phyloP scores from a whole-genome alignment of 2,113 vertebrate genomes.

The Castor canadensis region DNA sequence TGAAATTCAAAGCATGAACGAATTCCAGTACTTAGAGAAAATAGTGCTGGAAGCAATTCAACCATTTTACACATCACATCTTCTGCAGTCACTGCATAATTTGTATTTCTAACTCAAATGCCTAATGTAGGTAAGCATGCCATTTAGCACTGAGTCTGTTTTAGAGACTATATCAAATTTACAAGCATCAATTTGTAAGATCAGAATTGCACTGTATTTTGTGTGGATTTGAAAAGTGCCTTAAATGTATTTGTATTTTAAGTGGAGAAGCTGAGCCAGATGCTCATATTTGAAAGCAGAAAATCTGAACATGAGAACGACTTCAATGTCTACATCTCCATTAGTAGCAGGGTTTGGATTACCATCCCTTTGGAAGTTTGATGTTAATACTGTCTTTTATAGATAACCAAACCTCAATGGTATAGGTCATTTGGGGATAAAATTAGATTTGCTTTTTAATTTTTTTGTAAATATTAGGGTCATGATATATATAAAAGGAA shows the following conservation, averaged over 20 bases:
- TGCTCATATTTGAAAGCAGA: constrained; percentile 66
- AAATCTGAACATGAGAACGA: constrained; percentile 51
- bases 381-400: constrained; percentile 54
- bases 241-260: constrained; percentile 75
- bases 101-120: constrained; percentile 77
- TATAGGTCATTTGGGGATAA: constrained; percentile 5
- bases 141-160: constrained; percentile 69
- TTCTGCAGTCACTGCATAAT: constrained; percentile 70
- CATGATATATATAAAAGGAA: constrained; percentile 38
- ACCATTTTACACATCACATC: constrained; percentile 74
- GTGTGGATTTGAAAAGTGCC: constrained; percentile 70
- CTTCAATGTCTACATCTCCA: constrained; percentile 56
- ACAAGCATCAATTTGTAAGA: constrained; percentile 69
- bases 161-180: constrained; percentile 71
- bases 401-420: constrained; percentile 18
- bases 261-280: constrained; percentile 67
- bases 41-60: constrained; percentile 78
- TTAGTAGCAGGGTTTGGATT: constrained; percentile 25
- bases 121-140: constrained; percentile 74
- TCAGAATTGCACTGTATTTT: constrained; percentile 63
- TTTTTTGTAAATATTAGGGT: constrained; percentile 35
- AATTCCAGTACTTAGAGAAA: constrained; percentile 81
- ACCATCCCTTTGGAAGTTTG: constrained; percentile 44
- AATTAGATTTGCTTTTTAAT: constrained; percentile 31
- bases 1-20: constrained; percentile 75